A percentile compares a stretch with the other conserved stretches of the same genome.
Conservation (phyloP, 1,140 invertebrate genomes). For the Neocloeon triangulifer region DNA sequence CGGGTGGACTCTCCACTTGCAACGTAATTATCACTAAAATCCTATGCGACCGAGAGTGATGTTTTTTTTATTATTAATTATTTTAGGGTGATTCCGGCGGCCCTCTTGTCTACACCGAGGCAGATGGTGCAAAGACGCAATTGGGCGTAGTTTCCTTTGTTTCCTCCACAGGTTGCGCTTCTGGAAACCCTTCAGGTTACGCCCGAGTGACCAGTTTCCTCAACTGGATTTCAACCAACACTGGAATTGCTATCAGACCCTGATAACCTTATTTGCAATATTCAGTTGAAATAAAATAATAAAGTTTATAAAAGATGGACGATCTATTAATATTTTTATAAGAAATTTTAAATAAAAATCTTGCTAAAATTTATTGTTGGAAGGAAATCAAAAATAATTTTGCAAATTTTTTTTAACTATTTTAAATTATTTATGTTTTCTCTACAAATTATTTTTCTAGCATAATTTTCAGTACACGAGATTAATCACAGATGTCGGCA, state of each 20-base stretch:
- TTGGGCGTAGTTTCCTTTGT: slow-evolving; percentile 26
- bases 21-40: slow-evolving; percentile 5
- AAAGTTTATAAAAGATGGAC: too few species aligned
- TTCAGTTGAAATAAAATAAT: too few species aligned
- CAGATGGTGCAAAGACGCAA: slow-evolving; percentile 10
- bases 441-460: too few species aligned
- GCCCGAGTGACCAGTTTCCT: slow-evolving; percentile 23
- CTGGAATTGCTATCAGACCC: not conserved
- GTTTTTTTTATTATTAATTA: not conserved
- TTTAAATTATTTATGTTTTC: too few species aligned
- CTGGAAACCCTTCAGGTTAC: slow-evolving; percentile 26
- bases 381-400: too few species aligned
- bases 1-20: slow-evolving; percentile 4
- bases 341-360: not conserved
- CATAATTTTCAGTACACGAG: too few species aligned
- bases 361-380: too few species aligned
- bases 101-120: slow-evolving; percentile 17
- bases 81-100: slow-evolving; percentile 25
- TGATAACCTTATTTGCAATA: too few species aligned
- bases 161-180: slow-evolving; percentile 20
- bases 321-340: not conserved
- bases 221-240: slow-evolving; percentile 23
- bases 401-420: too few species aligned
- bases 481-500: too few species aligned
- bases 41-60: not conserved